Base-by-base conservation (phyloP, 2,113 vertebrate genomes). In the Spea multiplicata region DNA sequence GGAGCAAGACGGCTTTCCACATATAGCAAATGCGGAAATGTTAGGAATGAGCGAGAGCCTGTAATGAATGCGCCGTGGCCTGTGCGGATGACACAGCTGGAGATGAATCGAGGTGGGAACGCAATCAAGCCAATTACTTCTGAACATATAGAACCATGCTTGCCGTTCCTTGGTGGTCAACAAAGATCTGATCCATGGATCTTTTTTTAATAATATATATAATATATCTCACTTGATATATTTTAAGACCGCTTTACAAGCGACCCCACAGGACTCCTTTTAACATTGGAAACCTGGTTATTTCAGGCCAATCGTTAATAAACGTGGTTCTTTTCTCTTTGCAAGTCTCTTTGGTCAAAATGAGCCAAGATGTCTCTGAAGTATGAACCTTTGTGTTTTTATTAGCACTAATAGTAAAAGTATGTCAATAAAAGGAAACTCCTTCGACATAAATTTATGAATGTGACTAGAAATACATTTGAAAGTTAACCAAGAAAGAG, bases 71-170 rank as follows among this genome's bases (percentile, higher is more conserved):
- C 70, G 66, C 47, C 70, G 44, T 48, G 75, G 53, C 49, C 75
- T 62, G 55, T 53, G 45, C 52, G 6, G 52, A 50, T 61, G 44
- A 70, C 75, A 69, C 75, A 69, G 75, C 66, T 59, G 66, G 52
- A 76, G 75, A 69, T 70, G 66, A 76, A 61, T 66, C 48, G 53
- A 77, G 75, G 75, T 77, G 75, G 75, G 75, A 77, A 62, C 50
- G 59, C 75, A 77, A 77, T 77, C 67, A 77, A 77, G 57, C 66
- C 75, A 77, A 77, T 77, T 77, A 77, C 47, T 67, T 53, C 47
- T 50, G 53, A 62, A 55, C 9, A 55, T 13, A 50, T 66, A 77
- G 67, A 76, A 69, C 75, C 17, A n/a, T 66, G 59, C 66, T 69
- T 70, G 46, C 59, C 49, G 75, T 48, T 48, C 66, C 75, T 70